Evolutionary conservation across 2,113 vertebrate genomes (phyloP), one percentile per base, ranked within the genome.

Genomic region (Semicossyphus pulcher): DNA sequence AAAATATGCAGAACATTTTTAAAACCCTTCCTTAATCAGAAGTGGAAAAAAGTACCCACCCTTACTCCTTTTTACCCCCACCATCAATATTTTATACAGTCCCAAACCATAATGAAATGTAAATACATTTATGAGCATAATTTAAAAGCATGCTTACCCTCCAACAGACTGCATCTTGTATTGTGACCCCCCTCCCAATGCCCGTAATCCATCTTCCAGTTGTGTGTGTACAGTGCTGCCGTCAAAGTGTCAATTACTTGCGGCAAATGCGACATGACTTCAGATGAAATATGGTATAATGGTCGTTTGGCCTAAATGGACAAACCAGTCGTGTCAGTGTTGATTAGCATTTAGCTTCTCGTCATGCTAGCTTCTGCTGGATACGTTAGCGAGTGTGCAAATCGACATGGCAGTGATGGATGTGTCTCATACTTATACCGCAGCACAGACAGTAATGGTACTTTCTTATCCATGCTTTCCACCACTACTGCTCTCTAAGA

Each of bases 341-440:
- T 12, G 65, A 74, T 84, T 78, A 81, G 45, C 28, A 26, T 63
- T 14, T 60, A 45, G 41, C 47, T 25, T 44, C 3, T 16, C 31
- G 51, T 66, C 20, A 57, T 47, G 52, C 32, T 63, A 48, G 37
- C 56, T 31, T 37, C 44, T 26, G 25, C 76, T 59, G 28, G 42
- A 47, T 32, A 41, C n/a, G 32, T 57, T 63, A 58, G 69, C 64
- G 1, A 1, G 34, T 11, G 56, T 60, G 41, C 36, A 73, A 70
- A 70, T 79, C 48, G 48, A 72, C 48, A 16, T 47, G 62, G 58
- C 72, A 68, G 44, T 48, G 71, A 86, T 39, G 45, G 39, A 78
- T 77, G 71, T 67, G 45, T 52, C 59, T 37, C 23, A 26, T 41
- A 11, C 34, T 56, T 71, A n/a, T 21, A 32, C 29, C 52, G 42